Evolutionary conservation across 2,113 vertebrate genomes (phyloP).

Genomic region (Zootoca vivipara): DNA sequence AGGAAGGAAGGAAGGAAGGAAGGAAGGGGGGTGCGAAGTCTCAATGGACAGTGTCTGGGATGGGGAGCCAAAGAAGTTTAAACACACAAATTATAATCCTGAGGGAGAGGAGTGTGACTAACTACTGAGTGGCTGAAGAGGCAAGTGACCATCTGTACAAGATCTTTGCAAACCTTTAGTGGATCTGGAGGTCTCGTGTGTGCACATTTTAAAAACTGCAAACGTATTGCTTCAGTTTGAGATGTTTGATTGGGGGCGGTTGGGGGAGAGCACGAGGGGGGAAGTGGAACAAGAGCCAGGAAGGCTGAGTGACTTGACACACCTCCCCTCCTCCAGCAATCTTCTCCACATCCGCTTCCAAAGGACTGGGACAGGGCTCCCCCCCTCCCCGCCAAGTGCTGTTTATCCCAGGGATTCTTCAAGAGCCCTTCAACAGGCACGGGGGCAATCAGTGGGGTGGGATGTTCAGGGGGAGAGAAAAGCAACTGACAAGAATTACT

Average conservation of each 20-base stretch:
- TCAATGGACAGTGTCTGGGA: constrained; percentile 58
- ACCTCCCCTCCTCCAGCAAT: not conserved
- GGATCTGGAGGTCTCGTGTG: constrained; percentile 1
- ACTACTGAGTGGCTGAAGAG: not conserved
- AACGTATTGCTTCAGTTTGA: constrained; percentile 72
- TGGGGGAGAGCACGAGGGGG: not conserved
- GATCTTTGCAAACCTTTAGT: not conserved
- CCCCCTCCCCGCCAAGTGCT: not conserved
- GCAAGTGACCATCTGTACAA: too few relatives aligned
- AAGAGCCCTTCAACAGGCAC: not conserved
- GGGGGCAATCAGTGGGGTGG: not conserved
- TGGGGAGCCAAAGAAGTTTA: constrained; percentile 15
- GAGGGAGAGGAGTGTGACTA: too few relatives aligned
- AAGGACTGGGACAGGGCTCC: not conserved
- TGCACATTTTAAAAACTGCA: constrained; percentile 55
- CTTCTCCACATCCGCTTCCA: not conserved
- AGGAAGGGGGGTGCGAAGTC: constrained; percentile 17
- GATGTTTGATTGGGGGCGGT: not conserved
- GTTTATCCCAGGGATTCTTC: too few relatives aligned
- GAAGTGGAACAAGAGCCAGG: not conserved
- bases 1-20: not conserved
- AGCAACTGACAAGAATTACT: not conserved
- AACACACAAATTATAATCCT: constrained; percentile 77
- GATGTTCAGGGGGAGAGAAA: not conserved
- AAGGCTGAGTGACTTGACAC: not conserved